Base-by-base conservation (phyloP, 2,888 invertebrate species). In the Cloeon dipterum region DNA sequence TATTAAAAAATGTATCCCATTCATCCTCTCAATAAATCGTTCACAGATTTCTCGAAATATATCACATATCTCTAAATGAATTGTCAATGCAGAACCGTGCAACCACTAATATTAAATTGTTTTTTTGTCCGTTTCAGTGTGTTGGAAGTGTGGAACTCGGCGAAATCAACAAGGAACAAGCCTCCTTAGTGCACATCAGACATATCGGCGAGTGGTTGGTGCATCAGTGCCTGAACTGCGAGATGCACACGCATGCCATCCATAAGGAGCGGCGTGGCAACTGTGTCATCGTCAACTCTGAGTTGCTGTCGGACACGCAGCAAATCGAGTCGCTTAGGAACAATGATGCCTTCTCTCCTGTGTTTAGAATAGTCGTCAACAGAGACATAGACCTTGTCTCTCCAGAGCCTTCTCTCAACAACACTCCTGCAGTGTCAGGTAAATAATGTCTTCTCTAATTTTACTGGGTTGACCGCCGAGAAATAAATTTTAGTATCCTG, bases 341-440 rank as follows among this genome's bases (percentile, higher is more conserved):
- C 41, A 66, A 67, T 48, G 69, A 65, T 42, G 64, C 65, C 44
- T 79, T 66, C 55, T 85, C 83, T 37, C 63, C 70, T 42, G 66
- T 72, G 35, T 82, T 76, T 54, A 69, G 71, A 47, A 59, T 82
- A 49, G 54, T 78, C 42, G 63, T 81, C 44, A 62, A 66, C 47
- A 62, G 63, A 46, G 61, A 55, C 50, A 66, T 65, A 46, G 52
- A 65, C 47, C 58, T 61, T 44, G 62, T 50, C 42, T 44, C 39
- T 13, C 16, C 48, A 37, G 42, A n/a, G n/a, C n/a, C n/a, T n/a
- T n/a, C n/a, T 46, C 32, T 50, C 50, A 45, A 46, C 46, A 34
- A 49, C 48, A 29, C 49, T 46, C 20, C 3, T 13, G 8, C 10
- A 11, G n/a, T 10, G 17, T 10, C n/a, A n/a, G 17, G 5, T 5